Evolutionary conservation across 1,140 invertebrate genomes (phyloP).

Genomic region (Drosophila cardini): DNA sequence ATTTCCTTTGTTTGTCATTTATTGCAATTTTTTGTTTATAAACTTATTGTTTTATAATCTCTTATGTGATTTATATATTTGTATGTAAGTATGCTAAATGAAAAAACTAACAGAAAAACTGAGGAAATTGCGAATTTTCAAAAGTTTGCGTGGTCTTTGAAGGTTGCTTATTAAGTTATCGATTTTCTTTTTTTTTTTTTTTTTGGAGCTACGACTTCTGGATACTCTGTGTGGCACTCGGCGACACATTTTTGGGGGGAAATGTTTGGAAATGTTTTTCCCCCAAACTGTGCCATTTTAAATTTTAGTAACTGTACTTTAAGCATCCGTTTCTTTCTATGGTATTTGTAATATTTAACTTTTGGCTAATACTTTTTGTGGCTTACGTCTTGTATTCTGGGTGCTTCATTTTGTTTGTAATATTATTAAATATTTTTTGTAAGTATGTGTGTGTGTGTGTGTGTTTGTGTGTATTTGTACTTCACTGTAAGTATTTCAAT

Average conservation of each 20-base stretch:
- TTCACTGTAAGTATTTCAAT: slow-evolving; percentile 72
- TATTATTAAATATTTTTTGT: slow-evolving; percentile 2
- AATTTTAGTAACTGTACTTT: slow-evolving; percentile 66
- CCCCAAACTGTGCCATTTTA: slow-evolving; percentile 52
- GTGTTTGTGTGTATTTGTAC: slow-evolving; percentile 63
- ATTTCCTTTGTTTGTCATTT: slow-evolving; percentile 84
- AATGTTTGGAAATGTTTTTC: slow-evolving; percentile 36
- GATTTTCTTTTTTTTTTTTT: slow-evolving; percentile 18
- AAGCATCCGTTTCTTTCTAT: slow-evolving; percentile 47
- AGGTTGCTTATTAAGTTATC: slow-evolving; percentile 73
- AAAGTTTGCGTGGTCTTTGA: slow-evolving; percentile 61
- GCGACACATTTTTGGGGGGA: slow-evolving; percentile 18
- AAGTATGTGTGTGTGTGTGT: slow-evolving; percentile 24
- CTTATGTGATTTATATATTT: slow-evolving; percentile 72
- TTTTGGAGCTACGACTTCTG: slow-evolving; percentile 31
- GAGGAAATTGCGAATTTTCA: slow-evolving; percentile 53
- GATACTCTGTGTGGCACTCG: slow-evolving; percentile 23
- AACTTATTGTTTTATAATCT: slow-evolving; percentile 80
- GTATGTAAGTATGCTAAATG: slow-evolving; percentile 49
- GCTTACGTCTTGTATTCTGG: slow-evolving; percentile 45
- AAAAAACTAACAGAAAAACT: slow-evolving; percentile 1
- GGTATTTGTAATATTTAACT: slow-evolving; percentile 36
- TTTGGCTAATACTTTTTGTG: slow-evolving; percentile 72
- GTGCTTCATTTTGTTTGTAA: slow-evolving; percentile 24
- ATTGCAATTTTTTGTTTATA: slow-evolving; percentile 79